These are phyloP conservation scores for Hylyphantes graminicola DNA, from an alignment of 1,140 invertebrate species.

Conservation along the genomic window DNA sequence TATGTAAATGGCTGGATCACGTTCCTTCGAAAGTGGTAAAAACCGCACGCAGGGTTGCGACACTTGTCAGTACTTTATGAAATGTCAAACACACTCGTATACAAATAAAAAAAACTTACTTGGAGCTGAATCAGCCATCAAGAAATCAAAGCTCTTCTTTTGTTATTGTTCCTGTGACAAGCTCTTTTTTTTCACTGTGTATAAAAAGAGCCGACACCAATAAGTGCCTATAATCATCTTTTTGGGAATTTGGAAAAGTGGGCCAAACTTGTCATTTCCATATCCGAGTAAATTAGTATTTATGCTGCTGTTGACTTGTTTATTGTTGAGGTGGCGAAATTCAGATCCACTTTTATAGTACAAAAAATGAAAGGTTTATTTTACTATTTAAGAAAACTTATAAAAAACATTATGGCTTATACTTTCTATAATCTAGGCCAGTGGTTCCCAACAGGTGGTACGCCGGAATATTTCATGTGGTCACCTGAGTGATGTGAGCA, in stretches of 20 bases:
- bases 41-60: slow-evolving; percentile 12
- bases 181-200: slow-evolving; percentile 21
- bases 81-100: too few relatives aligned
- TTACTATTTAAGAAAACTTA: too few relatives aligned
- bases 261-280: slow-evolving; percentile 14
- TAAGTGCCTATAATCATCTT: slow-evolving; percentile 11
- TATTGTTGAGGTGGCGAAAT: neutral
- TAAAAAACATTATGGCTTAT: too few relatives aligned
- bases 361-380: too few relatives aligned
- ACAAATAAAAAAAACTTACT: too few relatives aligned
- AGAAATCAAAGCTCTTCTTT: neutral
- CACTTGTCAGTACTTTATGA: slow-evolving; percentile 4
- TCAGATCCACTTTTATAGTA: neutral
- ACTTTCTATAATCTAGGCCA: too few relatives aligned
- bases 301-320: neutral
- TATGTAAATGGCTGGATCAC: slow-evolving; percentile 6
- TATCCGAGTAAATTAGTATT: neutral
- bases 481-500: too few relatives aligned
- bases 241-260: slow-evolving; percentile 22
- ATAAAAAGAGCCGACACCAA: slow-evolving; percentile 16
- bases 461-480: too few relatives aligned
- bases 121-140: neutral
- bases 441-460: too few relatives aligned
- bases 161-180: slow-evolving; percentile 15
- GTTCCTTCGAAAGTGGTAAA: neutral